phyloP scores from a whole-genome alignment of 2,113 vertebrate species.

The Tachycineta bicolor region DNA sequence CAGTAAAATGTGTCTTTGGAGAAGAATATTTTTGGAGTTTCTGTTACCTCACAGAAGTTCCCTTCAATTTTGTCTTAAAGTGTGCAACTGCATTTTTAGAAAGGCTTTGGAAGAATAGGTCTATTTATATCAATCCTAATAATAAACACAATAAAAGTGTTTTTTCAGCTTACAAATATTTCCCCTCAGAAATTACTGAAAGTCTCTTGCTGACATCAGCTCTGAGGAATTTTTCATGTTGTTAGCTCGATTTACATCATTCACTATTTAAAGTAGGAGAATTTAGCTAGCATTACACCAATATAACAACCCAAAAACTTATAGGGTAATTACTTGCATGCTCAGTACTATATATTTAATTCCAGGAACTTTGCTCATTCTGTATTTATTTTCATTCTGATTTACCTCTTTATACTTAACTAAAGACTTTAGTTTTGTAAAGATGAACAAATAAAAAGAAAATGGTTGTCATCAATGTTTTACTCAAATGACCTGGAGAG shows the following conservation, averaged over 20 bases:
- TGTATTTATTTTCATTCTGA: neutral
- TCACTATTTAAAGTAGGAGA: neutral
- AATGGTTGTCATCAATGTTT: neutral
- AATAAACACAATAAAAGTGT: neutral
- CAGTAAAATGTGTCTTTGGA: neutral
- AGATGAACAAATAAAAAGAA: neutral
- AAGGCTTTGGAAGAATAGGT: neutral
- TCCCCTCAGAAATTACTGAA: constrained; percentile 17
- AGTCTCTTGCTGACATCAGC: constrained; percentile 41
- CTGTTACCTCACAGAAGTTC: neutral
- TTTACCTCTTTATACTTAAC: neutral
- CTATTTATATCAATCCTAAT: constrained; percentile 19
- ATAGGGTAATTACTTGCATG: neutral
- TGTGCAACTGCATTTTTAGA: neutral
- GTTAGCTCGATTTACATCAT: constrained; percentile 21
- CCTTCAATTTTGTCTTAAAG: neutral
- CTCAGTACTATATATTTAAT: neutral
- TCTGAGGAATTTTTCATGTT: constrained; percentile 25
- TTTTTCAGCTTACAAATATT: constrained; percentile 39
- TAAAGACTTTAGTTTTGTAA: neutral
- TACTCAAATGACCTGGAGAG: neutral
- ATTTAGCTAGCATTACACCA: constrained; percentile 14
- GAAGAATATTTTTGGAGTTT: neutral
- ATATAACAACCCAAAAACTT: neutral
- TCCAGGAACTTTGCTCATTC: neutral